Evolutionary conservation across 1,140 invertebrate species (phyloP).

Genomic region (Hestina assimilis): DNA sequence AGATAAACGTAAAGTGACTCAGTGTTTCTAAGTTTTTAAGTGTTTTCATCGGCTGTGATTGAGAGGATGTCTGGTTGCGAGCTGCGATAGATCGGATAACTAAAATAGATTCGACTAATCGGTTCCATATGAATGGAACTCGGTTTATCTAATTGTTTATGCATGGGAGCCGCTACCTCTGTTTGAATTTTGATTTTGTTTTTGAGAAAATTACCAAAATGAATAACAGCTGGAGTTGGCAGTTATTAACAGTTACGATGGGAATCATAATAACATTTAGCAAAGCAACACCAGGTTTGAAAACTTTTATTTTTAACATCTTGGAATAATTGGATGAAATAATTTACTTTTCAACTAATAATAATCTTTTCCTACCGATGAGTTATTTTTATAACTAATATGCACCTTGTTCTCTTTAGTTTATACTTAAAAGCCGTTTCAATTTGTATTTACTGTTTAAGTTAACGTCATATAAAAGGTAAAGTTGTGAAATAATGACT

Average conservation of each 20-base stretch:
- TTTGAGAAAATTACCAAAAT: constrained; percentile 35
- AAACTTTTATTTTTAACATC: constrained; percentile 36
- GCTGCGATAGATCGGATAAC: constrained; percentile 31
- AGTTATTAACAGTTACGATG: constrained; percentile 32
- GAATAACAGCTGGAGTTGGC: constrained; percentile 34
- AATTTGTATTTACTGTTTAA: neutral
- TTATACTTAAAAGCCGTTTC: neutral
- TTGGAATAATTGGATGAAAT: constrained; percentile 21
- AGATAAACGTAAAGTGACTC: constrained; percentile 56
- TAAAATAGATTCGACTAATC: constrained; percentile 42
- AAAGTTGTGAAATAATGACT: neutral
- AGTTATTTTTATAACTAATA: too few relatives aligned
- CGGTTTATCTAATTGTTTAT: constrained; percentile 16
- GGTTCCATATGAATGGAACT: neutral
- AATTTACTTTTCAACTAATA: neutral
- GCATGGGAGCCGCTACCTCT: constrained; percentile 19
- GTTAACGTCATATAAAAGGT: neutral
- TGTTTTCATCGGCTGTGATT: constrained; percentile 57
- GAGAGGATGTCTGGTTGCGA: constrained; percentile 43
- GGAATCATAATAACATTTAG: constrained; percentile 33
- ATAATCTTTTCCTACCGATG: neutral
- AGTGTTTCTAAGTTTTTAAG: constrained; percentile 60
- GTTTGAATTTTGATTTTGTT: constrained; percentile 17
- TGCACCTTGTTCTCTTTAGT: neutral
- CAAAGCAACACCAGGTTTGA: constrained; percentile 50